A percentile compares a stretch with the other conserved stretches of the same genome.
These are phyloP conservation scores for Sylvietta virens DNA, from an alignment of 2,113 vertebrate species.

Conservation along the genomic window DNA sequence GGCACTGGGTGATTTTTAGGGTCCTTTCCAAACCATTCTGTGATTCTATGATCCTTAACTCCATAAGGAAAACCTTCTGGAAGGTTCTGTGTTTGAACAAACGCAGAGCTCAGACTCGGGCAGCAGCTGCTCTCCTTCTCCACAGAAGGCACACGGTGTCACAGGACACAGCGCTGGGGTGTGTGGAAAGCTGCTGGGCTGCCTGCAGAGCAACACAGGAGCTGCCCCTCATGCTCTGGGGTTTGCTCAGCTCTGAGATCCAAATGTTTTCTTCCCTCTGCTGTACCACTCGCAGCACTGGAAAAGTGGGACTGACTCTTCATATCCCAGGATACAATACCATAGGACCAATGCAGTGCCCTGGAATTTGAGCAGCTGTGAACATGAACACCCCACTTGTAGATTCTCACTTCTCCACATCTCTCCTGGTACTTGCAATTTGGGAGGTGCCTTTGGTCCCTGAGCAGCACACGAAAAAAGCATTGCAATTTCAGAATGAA, in stretches of 20 bases:
- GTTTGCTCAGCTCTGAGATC: neutral
- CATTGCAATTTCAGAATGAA: neutral
- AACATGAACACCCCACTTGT: neutral
- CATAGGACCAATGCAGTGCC: neutral
- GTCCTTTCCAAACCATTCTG: neutral
- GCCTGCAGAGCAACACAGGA: neutral
- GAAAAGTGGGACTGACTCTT: neutral
- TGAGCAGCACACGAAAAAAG: neutral
- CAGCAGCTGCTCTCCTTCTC: neutral
- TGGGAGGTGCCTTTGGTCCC: neutral
- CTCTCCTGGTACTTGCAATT: neutral
- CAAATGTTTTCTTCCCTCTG: neutral
- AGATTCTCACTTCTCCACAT: neutral
- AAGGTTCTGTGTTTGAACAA: neutral
- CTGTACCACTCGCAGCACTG: neutral
- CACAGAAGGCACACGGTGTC: rapidly evolving
- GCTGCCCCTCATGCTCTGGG: neutral
- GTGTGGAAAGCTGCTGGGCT: neutral
- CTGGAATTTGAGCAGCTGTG: neutral
- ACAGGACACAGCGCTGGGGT: neutral
- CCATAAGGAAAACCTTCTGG: neutral
- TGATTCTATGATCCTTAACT: neutral
- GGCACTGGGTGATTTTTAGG: neutral
- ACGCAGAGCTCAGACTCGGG: neutral
- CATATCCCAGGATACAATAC: neutral